Evolutionary conservation across 2,797 vertebrate species (phyloP), one percentile per base, ranked within the genome.

Genomic region (Siniperca scherzeri): DNA sequence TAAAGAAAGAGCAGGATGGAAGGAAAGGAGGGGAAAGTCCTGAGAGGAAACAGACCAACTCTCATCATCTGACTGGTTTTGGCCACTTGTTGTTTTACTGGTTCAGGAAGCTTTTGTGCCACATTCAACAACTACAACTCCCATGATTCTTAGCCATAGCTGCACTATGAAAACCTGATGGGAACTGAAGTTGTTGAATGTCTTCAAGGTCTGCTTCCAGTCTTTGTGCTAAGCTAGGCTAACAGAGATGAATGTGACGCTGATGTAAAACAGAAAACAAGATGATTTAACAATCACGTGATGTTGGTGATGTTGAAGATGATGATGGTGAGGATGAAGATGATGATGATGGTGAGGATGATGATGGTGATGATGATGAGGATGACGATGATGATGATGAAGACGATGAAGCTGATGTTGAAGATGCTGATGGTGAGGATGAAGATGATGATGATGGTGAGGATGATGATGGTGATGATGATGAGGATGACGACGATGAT

Each of bases 41-140:
- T 55, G 33, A 69, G 68, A 86, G 60, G 77, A 79, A 75, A 55
- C 64, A 55, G 42, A 42, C 59, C 57, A 33, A 33, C 22, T 59
- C 65, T 77, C 53, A 67, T 79, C 72, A 77, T 69, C 77, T 42
- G 19, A 64, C 44, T 62, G 22, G 60, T 64, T 72, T 56, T 50
- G 25, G 7, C 16, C 2, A 2, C n/a, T 65, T 16, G 14, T 19
- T 66, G 30, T 66, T 73, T 48, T 30, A 42, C 6, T 48, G 14
- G 25, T 42, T 12, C n/a, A 53, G 27, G 8, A 48, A 59, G 3
- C 14, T 38, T 52, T 53, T 40, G 17, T 61, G 1, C 3, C 42
- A 5, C 8, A 1, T 52, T 36, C 5, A 25, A 48, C 7, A 38
- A 74, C 46, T 68, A 40, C 46, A 40, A 27, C 38, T 44, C 9